These are phyloP conservation scores for Listronotus oregonensis DNA, from an alignment of 1,140 invertebrate genomes.

Conservation along the genomic window DNA sequence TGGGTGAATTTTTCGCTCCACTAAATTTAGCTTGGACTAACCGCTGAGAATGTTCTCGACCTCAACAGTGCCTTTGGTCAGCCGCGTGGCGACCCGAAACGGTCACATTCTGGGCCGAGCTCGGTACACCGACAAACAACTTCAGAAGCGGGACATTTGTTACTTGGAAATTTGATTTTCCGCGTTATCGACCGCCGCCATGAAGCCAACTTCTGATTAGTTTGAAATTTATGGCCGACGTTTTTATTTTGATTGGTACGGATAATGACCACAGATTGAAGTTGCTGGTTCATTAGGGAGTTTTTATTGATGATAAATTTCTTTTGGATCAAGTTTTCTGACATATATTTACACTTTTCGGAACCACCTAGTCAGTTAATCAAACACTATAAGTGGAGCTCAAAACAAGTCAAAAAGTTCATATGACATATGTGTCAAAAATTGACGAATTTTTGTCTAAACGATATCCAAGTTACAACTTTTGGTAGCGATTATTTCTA, in stretches of 20 bases:
- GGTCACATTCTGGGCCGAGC: constrained; percentile 45
- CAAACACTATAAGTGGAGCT: too few species aligned
- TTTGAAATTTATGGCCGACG: constrained; percentile 37
- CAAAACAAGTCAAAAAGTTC: too few species aligned
- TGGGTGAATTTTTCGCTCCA: neutral
- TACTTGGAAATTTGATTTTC: constrained; percentile 54
- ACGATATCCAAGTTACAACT: too few species aligned
- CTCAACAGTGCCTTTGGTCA: constrained; percentile 24
- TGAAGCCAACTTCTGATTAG: constrained; percentile 47
- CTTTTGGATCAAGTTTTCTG: too few species aligned
- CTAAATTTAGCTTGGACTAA: constrained; percentile 48
- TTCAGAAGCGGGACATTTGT: constrained; percentile 53
- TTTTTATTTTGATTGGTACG: constrained; percentile 2
- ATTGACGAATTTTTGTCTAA: too few species aligned
- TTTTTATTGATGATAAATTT: too few species aligned
- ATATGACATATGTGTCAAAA: too few species aligned
- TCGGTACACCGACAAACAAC: constrained; percentile 50
- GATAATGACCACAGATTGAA: constrained; percentile 1
- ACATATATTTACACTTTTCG: too few species aligned
- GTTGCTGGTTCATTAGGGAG: too few species aligned
- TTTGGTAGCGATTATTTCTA: too few species aligned
- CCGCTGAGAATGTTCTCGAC: constrained; percentile 31
- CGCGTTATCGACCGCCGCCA: constrained; percentile 46
- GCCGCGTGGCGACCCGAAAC: constrained; percentile 16
- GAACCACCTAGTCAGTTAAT: too few species aligned